Conservation (phyloP, 2,797 vertebrate genomes). For the Masticophis lateralis region DNA sequence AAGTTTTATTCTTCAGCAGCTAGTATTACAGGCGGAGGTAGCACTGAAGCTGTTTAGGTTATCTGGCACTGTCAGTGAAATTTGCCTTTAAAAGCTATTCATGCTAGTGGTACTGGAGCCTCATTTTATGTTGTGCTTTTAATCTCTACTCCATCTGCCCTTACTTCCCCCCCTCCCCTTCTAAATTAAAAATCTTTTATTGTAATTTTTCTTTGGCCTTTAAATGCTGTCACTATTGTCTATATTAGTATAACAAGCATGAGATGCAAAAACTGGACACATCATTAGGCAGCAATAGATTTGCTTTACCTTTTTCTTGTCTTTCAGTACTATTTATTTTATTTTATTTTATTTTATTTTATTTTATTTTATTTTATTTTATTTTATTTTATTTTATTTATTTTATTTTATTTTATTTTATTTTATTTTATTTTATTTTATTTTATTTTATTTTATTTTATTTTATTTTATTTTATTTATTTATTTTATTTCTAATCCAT, state of each 20-base stretch:
- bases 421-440: too few species aligned
- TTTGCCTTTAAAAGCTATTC: background rate
- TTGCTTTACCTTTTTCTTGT: too few species aligned
- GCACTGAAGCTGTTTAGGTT: background rate
- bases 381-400: too few species aligned
- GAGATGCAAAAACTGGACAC: background rate
- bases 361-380: background rate
- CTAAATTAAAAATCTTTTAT: background rate
- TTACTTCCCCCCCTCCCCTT: too few species aligned
- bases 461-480: too few species aligned
- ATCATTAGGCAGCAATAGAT: background rate
- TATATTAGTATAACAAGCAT: background rate
- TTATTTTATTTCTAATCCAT: background rate
- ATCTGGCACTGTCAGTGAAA: background rate
- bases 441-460: too few species aligned
- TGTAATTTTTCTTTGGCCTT: background rate
- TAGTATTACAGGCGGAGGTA: background rate
- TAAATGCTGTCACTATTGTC: background rate
- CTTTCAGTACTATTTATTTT: too few species aligned
- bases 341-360: too few species aligned
- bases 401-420: background rate
- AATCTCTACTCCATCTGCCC: background rate
- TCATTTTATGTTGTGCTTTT: background rate
- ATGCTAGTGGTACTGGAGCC: background rate
- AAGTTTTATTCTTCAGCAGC: too few species aligned